phyloP scores from a whole-genome alignment of 2,113 vertebrate genomes.

The Corydoras maculifer region DNA sequence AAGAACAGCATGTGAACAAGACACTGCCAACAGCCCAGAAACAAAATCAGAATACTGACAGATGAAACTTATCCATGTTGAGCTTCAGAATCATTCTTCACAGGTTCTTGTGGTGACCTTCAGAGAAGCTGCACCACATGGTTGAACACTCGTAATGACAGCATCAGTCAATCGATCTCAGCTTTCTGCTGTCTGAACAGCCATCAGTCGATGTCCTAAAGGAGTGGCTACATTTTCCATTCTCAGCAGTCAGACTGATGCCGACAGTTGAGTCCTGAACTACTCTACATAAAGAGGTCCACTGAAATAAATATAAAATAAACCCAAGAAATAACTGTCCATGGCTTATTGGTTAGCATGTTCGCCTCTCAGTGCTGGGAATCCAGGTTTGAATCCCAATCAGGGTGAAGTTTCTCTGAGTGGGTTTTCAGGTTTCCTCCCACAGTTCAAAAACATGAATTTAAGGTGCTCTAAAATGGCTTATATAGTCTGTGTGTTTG shows the following conservation, averaged over 20 bases:
- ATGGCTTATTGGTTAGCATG: too few species aligned
- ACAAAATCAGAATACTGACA: conserved; percentile 6
- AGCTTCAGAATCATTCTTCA: conserved; percentile 23
- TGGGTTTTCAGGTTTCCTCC: too few species aligned
- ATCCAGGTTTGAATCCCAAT: too few species aligned
- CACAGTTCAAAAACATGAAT: too few species aligned
- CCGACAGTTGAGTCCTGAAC: conserved; percentile 28
- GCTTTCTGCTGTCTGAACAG: conserved; percentile 17
- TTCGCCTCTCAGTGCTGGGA: too few species aligned
- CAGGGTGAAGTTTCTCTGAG: too few species aligned
- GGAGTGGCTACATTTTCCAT: conserved; percentile 24
- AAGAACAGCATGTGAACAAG: conserved; percentile 7
- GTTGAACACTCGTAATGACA: conserved; percentile 24
- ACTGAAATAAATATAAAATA: too few species aligned
- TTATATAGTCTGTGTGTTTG: too few species aligned
- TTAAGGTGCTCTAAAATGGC: too few species aligned
- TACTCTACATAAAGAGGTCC: background rate
- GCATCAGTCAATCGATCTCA: conserved; percentile 29
- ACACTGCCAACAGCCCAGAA: conserved; percentile 7
- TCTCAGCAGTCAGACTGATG: conserved; percentile 21
- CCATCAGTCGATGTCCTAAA: conserved; percentile 26
- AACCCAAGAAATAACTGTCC: too few species aligned
- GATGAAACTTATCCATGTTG: conserved; percentile 13
- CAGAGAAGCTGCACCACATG: conserved; percentile 29
- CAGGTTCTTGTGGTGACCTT: conserved; percentile 25